Conservation (phyloP, 2,797 vertebrate genomes). For the Myripristis jacobus region DNA sequence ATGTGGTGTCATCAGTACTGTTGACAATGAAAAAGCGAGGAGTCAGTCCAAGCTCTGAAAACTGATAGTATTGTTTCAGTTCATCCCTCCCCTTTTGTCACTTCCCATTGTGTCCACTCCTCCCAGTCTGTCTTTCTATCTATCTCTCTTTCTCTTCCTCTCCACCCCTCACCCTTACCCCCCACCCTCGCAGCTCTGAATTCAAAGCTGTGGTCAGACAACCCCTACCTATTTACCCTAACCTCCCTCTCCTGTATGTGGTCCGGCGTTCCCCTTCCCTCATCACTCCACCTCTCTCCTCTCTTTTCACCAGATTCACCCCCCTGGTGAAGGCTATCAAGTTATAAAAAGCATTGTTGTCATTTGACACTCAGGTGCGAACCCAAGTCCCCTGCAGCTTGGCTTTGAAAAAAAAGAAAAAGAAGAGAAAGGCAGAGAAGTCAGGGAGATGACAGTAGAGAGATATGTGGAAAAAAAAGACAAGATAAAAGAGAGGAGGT, state of each 20-base stretch:
- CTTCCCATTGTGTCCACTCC: slow-evolving; percentile 67
- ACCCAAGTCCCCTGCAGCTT: slow-evolving; percentile 71
- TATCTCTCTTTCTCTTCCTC: slow-evolving; percentile 64
- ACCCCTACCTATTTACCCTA: slow-evolving; percentile 28
- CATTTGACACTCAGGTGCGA: slow-evolving; percentile 76
- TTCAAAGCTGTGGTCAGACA: slow-evolving; percentile 65
- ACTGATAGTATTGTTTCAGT: slow-evolving; percentile 78
- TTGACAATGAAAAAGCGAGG: slow-evolving; percentile 45
- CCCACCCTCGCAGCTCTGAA: slow-evolving; percentile 47
- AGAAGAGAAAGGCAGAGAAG: slow-evolving; percentile 37
- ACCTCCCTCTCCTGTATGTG: slow-evolving; percentile 50
- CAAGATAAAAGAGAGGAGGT: slow-evolving; percentile 52
- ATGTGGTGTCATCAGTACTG: slow-evolving; percentile 40
- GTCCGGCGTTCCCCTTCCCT: slow-evolving; percentile 39
- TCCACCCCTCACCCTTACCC: slow-evolving; percentile 52
- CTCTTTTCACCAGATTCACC: slow-evolving; percentile 66
- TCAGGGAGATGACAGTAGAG: slow-evolving; percentile 35
- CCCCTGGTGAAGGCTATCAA: slow-evolving; percentile 74
- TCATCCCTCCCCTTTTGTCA: slow-evolving; percentile 64
- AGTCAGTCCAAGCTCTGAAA: slow-evolving; percentile 73
- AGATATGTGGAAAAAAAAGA: slow-evolving; percentile 58
- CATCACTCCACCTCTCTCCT: slow-evolving; percentile 27
- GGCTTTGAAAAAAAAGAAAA: slow-evolving; percentile 65
- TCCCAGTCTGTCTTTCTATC: slow-evolving; percentile 63
- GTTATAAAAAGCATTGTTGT: slow-evolving; percentile 79